A percentile compares a stretch with the other conserved stretches of the same genome.
phyloP scores from a whole-genome alignment of 2,113 vertebrate species.

The Sorex fumeus region DNA sequence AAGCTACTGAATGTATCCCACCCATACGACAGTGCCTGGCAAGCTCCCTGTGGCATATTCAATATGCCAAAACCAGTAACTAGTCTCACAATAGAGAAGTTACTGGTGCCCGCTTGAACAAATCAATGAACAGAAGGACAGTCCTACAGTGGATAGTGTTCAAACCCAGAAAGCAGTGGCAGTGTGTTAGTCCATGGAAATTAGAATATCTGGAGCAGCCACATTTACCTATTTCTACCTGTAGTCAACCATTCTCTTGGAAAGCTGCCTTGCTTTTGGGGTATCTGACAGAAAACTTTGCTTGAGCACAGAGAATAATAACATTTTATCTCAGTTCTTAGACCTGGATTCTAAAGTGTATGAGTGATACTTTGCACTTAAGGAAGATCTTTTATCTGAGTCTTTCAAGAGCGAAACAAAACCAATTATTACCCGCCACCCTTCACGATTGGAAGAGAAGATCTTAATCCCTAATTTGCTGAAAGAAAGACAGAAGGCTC shows the following conservation, averaged over 20 bases:
- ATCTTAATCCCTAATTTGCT: slow-evolving; percentile 70
- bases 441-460: slow-evolving; percentile 58
- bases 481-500: slow-evolving; percentile 55
- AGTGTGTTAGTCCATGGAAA: background rate
- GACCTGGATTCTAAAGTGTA: slow-evolving; percentile 33
- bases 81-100: too few species aligned
- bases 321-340: slow-evolving; percentile 33
- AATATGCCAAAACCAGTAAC: too few species aligned
- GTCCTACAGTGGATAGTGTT: too few species aligned
- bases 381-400: slow-evolving; percentile 59
- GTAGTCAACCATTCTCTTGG: background rate
- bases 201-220: background rate
- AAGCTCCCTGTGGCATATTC: too few species aligned
- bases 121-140: too few species aligned
- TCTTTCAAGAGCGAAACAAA: slow-evolving; percentile 68
- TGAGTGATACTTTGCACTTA: slow-evolving; percentile 63
- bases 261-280: too few species aligned
- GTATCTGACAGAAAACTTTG: background rate
- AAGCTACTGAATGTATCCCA: too few species aligned
- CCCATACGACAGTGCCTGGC: too few species aligned
- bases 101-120: too few species aligned
- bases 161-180: background rate
- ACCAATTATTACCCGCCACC: slow-evolving; percentile 57
- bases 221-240: background rate
- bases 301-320: background rate